Evolutionary conservation across 2,797 vertebrate species (phyloP), one percentile per base, ranked within the genome.

Genomic region (Hyperoplus immaculatus): DNA sequence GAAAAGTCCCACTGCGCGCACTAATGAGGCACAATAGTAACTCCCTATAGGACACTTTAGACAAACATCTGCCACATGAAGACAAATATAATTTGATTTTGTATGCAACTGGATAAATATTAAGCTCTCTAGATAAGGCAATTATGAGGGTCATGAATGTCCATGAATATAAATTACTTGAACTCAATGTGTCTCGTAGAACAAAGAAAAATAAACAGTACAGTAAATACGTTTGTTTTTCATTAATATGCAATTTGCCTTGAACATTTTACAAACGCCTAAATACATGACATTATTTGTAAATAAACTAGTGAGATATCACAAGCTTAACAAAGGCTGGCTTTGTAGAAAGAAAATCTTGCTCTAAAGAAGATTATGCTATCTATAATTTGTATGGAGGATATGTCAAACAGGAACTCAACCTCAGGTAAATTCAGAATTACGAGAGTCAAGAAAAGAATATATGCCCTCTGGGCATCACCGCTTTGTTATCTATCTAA

Each of bases 101-200:
- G 80, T 79, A 89, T 90, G 72, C 82, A 65, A 57, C 73, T 83
- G 77, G 88, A 85, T 78, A 67, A 75, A 83, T 87, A 91, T 91
- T 80, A 74, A 85, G 81, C 53, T 88, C 80, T 67, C 77, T 39
- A 70, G 82, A 89, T 82, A 86, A 83, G 71, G 75, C 86, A 86
- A 90, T 91, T 79, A 88, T 84, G 64, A 87, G 50, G 58, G 56
- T 81, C 78, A 82, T 70, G 82, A 59, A 85, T 75, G 59, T 0
- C 66, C 65, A 78, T 91, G 91, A 92, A 92, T 91, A 80, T 80
- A 72, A 91, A 92, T 87, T 57, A 85, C 58, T 73, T n/a, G 53
- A 65, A 56, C 18, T 57, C 76, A 72, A 9, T 39, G 38, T 81
- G 63, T 76, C 47, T 46, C 39, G 18, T 8, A 74, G 58, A 81